phyloP scores from a whole-genome alignment of 2,113 vertebrate species.

The Oenanthe oenanthe region DNA sequence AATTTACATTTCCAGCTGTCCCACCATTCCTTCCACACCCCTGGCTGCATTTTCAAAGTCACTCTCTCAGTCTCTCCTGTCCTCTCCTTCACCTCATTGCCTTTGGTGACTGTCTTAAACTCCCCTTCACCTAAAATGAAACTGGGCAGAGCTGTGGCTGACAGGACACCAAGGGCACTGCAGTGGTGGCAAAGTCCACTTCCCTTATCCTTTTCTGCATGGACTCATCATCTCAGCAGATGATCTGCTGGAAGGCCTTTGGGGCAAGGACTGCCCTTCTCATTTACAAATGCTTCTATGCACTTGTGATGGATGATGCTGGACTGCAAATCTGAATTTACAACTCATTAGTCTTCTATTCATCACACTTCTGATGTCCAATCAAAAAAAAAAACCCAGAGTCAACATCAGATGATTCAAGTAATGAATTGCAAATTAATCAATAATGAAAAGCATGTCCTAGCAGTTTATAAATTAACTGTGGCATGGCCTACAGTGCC shows the following conservation, averaged over 20 bases:
- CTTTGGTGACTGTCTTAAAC: neutral
- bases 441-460: neutral
- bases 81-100: neutral
- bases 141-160: neutral
- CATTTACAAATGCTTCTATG: neutral
- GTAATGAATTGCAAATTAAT: neutral
- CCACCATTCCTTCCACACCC: neutral
- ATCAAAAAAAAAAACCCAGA: neutral
- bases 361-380: neutral
- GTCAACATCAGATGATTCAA: neutral
- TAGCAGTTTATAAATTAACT: constrained; percentile 19
- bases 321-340: neutral
- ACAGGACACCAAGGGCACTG: neutral
- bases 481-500: neutral
- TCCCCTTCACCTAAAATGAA: neutral
- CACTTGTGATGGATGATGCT: neutral
- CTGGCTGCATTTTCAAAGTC: neutral
- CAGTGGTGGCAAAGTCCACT: neutral
- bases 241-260: neutral
- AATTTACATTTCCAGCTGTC: neutral
- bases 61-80: neutral
- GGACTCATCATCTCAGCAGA: neutral
- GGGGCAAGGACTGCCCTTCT: neutral
- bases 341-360: neutral
- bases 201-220: neutral